Evolutionary conservation across 2,113 vertebrate species (phyloP), one percentile per base, ranked within the genome.

Genomic region (Pipa parva): DNA sequence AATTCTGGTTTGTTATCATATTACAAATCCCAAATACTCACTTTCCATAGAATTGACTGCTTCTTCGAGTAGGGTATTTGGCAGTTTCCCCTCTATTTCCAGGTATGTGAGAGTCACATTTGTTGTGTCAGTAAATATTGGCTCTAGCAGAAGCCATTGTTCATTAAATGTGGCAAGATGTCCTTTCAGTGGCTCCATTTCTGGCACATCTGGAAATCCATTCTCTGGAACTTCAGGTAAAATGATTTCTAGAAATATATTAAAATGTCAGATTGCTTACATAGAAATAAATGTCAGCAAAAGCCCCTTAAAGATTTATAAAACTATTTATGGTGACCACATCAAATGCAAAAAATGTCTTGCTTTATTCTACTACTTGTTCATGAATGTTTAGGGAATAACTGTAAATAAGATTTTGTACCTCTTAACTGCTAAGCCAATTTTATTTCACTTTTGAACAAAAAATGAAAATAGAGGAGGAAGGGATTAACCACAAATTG

Each of bases 41-140:
- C 97, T 89, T 72, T 95, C 84, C 90, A 98, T 90, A 33, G 78
- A 42, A 28, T 75, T 55, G 21, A 92, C 2, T 0, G 75, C 81
- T 74, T 90, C 87, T 61, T 88, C 73, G 64, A 97, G 83, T 45
- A 97, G 78, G 18, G 80, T 78, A 56, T 91, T 75, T 10, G 92
- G 87, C 72, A 79, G 91, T 81, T 90, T 90, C 26, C 69, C 69
- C 9, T 73, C 68, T 71, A 94, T 89, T 36, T 95, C 90, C 76
- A 97, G 52, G 11, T 62, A 72, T 72, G 72, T 66, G 51, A 76
- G n/a, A n/a, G 74, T 76, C 68, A 76, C 5, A 5, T 31, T 62
- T 61, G 76, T 42, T 42, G 69, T 71, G 0, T 79, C 74, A 24
- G 4, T 45, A 48, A 93, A 58, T 56, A 29, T 11, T 1, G 60